Percentiles rank a stretch among this genome's conserved stretches.
These are phyloP conservation scores for Lontra canadensis DNA, from an alignment of 2,113 vertebrate species.

Conservation along the genomic window DNA sequence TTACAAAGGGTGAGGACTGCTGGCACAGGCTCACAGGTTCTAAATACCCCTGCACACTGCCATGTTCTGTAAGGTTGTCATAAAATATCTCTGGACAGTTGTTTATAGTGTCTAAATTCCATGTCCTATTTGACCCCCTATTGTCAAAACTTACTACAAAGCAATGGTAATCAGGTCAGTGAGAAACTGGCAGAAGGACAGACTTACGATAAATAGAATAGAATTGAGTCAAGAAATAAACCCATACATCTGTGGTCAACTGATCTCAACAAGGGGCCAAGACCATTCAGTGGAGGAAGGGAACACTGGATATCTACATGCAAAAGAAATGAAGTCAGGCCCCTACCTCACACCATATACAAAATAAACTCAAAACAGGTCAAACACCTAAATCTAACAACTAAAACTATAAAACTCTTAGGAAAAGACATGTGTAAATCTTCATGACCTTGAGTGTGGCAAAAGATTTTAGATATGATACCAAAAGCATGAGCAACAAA, in stretches of 20 bases:
- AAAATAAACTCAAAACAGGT: not conserved
- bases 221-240: not conserved
- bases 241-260: not conserved
- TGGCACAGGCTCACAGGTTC: not conserved
- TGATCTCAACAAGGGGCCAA: too few relatives aligned
- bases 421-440: not conserved
- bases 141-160: not conserved
- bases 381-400: not conserved
- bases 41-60: not conserved
- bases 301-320: not conserved
- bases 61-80: too few relatives aligned
- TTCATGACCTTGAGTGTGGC: not conserved
- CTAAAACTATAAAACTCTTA: not conserved
- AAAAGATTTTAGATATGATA: not conserved
- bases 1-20: too few relatives aligned
- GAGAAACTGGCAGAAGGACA: not conserved
- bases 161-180: not conserved
- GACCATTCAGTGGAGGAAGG: not conserved
- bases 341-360: not conserved
- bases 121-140: not conserved
- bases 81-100: not conserved
- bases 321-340: not conserved
- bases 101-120: not conserved
- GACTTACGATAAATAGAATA: fast-evolving
- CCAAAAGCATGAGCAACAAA: not conserved